Percentiles rank a stretch among this genome's conserved stretches.
Evolutionary conservation across 2,888 invertebrate genomes (phyloP).

Genomic region (Tiphia femorata): DNA sequence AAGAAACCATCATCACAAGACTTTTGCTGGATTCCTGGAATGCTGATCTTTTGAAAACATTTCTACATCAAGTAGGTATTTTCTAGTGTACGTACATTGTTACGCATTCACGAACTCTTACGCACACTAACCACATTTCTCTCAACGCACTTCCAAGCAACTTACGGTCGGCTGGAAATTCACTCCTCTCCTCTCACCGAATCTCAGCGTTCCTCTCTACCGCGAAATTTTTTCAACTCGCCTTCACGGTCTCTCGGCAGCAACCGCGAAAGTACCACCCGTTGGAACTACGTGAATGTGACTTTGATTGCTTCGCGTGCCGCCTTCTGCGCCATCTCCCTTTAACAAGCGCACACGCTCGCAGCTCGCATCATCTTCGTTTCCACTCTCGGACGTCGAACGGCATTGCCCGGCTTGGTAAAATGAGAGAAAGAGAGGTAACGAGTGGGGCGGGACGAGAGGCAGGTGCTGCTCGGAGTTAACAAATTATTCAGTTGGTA

Average conservation of each 20-base stretch:
- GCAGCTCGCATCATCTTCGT: not conserved
- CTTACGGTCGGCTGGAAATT: no score
- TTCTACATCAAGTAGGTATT: no score
- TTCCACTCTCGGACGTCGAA: not conserved
- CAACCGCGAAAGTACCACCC: not conserved
- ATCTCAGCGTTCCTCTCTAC: not conserved
- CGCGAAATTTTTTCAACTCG: not conserved
- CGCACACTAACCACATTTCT: no score
- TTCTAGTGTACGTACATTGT: no score
- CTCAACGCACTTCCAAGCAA: no score
- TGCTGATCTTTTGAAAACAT: no score
- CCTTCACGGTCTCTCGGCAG: not conserved
- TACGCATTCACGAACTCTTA: no score
- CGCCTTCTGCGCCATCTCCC: not conserved
- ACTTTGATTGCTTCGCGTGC: not conserved
- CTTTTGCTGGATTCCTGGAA: no score
- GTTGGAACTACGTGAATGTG: not conserved
- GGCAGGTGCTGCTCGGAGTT: conserved; percentile 7
- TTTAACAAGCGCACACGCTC: not conserved
- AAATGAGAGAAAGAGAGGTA: not conserved
- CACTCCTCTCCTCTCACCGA: no score
- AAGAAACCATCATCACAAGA: no score
- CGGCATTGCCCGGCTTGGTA: not conserved
- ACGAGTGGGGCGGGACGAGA: not conserved
- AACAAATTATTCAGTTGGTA: conserved; percentile 11